A percentile compares a stretch with the other conserved stretches of the same genome.
These are phyloP conservation scores for Halcyon malimbica DNA, from an alignment of 2,113 vertebrate species.

Conservation along the genomic window DNA sequence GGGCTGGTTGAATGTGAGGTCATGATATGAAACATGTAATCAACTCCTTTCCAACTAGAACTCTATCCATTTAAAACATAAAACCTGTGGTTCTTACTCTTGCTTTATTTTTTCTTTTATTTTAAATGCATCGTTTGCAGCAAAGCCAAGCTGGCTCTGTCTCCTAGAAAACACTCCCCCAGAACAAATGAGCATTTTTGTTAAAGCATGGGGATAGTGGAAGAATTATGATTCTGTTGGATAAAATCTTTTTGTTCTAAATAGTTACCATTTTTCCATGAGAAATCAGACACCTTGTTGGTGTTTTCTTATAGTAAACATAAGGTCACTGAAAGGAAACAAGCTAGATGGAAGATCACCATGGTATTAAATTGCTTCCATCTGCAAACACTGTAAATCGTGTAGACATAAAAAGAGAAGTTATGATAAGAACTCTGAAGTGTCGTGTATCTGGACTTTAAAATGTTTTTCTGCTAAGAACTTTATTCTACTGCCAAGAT, in stretches of 20 bases:
- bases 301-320: conserved; percentile 81
- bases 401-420: conserved; percentile 76
- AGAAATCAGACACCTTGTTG: conserved; percentile 81
- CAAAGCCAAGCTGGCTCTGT: conserved; percentile 57
- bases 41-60: conserved; percentile 37
- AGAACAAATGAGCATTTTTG: conserved; percentile 67
- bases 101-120: conserved; percentile 11
- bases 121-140: conserved; percentile 57
- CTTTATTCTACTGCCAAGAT: conserved; percentile 83
- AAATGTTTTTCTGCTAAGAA: conserved; percentile 70
- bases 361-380: conserved; percentile 79
- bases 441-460: conserved; percentile 73
- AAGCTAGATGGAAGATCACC: conserved; percentile 73
- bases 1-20: conserved; percentile 58
- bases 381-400: conserved; percentile 77
- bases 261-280: conserved; percentile 71
- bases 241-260: conserved; percentile 78
- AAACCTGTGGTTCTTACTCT: conserved; percentile 21
- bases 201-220: conserved; percentile 50
- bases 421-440: conserved; percentile 74
- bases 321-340: conserved; percentile 76
- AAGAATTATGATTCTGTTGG: conserved; percentile 65
- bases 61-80: conserved; percentile 54
- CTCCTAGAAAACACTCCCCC: conserved; percentile 48
- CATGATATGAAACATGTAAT: conserved; percentile 54